Conservation (phyloP, 2,888 invertebrate species). For the Melitaea athalia region DNA sequence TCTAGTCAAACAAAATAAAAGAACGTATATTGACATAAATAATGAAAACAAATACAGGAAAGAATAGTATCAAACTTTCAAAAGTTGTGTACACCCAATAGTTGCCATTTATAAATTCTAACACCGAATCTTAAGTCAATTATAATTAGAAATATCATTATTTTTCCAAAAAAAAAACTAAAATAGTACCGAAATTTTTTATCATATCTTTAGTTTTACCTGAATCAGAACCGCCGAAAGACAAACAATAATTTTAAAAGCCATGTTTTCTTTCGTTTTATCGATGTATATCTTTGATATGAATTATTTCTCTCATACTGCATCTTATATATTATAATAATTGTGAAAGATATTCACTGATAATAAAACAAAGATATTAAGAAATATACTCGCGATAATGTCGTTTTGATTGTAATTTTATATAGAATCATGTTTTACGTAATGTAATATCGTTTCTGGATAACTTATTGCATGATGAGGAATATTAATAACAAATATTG, state of each 20-base stretch:
- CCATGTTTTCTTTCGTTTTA: background rate
- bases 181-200: background rate
- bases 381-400: background rate
- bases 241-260: slow-evolving; percentile 4
- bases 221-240: background rate
- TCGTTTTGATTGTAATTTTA: background rate
- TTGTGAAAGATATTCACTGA: slow-evolving; percentile 2
- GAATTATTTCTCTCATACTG: background rate
- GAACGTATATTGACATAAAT: too few relatives aligned
- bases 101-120: too few relatives aligned
- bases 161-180: background rate
- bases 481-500: too few relatives aligned
- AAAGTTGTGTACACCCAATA: too few relatives aligned
- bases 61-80: background rate
- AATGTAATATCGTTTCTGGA: background rate
- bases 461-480: background rate
- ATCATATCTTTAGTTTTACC: background rate
- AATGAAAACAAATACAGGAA: background rate
- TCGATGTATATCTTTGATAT: background rate
- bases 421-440: background rate
- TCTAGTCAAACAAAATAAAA: too few relatives aligned
- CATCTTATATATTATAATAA: slow-evolving; percentile 4
- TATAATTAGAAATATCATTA: too few relatives aligned
- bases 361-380: slow-evolving; percentile 2
- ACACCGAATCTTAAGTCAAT: too few relatives aligned